Conservation (phyloP, 2,888 invertebrate genomes). For the Hirtodrosophila confusa region DNA sequence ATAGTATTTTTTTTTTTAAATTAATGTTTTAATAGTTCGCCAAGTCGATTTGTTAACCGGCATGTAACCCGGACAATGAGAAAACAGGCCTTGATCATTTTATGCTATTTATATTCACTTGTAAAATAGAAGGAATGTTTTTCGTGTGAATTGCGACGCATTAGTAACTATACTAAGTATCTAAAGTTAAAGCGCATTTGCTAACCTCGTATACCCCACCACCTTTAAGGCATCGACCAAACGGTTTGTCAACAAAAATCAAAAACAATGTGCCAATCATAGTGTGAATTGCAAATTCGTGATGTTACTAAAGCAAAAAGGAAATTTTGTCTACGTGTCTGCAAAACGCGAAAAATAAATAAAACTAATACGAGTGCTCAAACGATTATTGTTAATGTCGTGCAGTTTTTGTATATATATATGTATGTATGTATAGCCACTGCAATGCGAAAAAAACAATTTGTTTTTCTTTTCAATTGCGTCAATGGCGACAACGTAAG, state of each 20-base stretch:
- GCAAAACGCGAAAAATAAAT: conserved; percentile 12
- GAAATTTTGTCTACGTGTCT: conserved; percentile 16
- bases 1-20: no score
- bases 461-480: conserved; percentile 59
- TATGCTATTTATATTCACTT: no score
- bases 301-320: conserved; percentile 38
- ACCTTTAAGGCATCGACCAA: background rate
- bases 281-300: conserved; percentile 56
- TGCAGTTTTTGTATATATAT: conserved; percentile 5
- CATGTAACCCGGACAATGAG: no score
- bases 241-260: conserved; percentile 1
- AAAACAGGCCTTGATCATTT: no score
- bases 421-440: conserved; percentile 1
- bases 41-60: no score
- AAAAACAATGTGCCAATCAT: conserved; percentile 32
- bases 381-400: conserved; percentile 25
- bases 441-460: conserved; percentile 22
- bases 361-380: conserved; percentile 2
- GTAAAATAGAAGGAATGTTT: no score
- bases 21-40: no score
- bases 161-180: no score
- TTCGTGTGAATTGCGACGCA: no score
- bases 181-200: no score
- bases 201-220: background rate
- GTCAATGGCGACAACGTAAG: conserved; percentile 51